Conservation (phyloP, 2,888 invertebrate species). For the Caenorhabditis macrosperma region DNA sequence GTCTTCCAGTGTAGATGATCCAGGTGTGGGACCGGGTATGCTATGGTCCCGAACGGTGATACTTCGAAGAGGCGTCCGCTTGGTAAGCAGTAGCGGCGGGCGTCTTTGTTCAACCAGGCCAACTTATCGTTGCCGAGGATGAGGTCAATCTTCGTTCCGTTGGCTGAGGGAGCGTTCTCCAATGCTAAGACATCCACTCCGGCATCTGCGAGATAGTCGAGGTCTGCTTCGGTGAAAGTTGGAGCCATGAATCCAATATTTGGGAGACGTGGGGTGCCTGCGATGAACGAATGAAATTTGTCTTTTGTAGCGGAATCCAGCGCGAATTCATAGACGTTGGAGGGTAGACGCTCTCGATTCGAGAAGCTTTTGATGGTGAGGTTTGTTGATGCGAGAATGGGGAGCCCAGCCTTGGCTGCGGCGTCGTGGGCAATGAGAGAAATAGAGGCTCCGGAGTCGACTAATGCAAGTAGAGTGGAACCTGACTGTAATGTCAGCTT, state of each 20-base stretch:
- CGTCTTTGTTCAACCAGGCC: not conserved
- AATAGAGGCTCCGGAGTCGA: constrained; percentile 4
- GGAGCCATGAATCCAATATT: too few relatives aligned
- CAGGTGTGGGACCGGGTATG: not conserved
- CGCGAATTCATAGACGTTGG: too few relatives aligned
- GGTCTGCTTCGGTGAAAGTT: not conserved
- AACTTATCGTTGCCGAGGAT: not conserved
- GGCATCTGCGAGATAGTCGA: not conserved
- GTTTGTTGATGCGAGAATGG: not conserved
- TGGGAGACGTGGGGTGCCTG: too few relatives aligned
- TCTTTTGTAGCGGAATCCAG: too few relatives aligned
- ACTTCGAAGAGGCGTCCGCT: constrained; percentile 4
- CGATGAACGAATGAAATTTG: too few relatives aligned
- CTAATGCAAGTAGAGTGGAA: not conserved
- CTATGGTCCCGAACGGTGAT: not conserved
- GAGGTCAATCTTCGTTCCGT: constrained; percentile 1
- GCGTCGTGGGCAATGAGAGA: not conserved
- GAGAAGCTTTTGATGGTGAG: constrained; percentile 8
- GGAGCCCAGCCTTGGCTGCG: not conserved
- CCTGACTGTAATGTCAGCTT: too few relatives aligned
- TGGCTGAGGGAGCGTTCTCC: not conserved
- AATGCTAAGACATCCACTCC: not conserved
- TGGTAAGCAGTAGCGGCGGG: not conserved
- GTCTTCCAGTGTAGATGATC: not conserved
- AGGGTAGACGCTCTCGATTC: not conserved